These are phyloP conservation scores for Galemys pyrenaicus DNA, from an alignment of 2,113 vertebrate species.

Conservation along the genomic window DNA sequence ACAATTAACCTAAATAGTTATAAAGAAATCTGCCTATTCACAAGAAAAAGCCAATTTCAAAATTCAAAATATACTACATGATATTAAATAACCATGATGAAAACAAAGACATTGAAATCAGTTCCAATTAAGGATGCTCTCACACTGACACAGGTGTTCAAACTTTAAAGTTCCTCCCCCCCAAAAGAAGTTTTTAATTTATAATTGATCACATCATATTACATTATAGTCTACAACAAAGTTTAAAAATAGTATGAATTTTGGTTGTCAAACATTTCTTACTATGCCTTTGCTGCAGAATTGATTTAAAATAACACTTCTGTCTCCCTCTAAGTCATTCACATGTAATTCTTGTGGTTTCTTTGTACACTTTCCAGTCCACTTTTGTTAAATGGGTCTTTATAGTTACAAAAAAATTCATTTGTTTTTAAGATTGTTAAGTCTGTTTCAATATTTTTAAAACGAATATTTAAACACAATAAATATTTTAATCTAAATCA, in stretches of 20 bases:
- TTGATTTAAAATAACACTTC: neutral
- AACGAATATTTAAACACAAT: slow-evolving; percentile 30
- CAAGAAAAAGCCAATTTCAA: neutral
- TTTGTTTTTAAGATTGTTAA: neutral
- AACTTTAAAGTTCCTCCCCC: neutral
- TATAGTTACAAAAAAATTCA: neutral
- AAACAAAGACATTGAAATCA: neutral
- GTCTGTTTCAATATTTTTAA: slow-evolving; percentile 28
- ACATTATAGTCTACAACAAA: neutral
- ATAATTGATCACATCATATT: neutral
- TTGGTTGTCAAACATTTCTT: neutral
- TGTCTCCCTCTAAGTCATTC: neutral
- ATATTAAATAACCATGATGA: neutral
- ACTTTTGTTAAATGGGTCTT: neutral
- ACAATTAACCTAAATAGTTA: neutral
- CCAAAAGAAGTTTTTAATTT: neutral
- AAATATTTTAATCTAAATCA: neutral
- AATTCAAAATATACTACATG: slow-evolving; percentile 7
- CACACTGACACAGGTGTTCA: neutral
- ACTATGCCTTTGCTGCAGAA: neutral
- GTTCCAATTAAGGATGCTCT: neutral
- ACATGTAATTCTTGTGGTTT: neutral
- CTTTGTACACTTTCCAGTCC: neutral
- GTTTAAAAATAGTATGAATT: neutral
- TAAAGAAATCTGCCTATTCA: neutral